Evolutionary conservation across 2,113 vertebrate genomes (phyloP), one percentile per base, ranked within the genome.

Genomic region (Martes martes): DNA sequence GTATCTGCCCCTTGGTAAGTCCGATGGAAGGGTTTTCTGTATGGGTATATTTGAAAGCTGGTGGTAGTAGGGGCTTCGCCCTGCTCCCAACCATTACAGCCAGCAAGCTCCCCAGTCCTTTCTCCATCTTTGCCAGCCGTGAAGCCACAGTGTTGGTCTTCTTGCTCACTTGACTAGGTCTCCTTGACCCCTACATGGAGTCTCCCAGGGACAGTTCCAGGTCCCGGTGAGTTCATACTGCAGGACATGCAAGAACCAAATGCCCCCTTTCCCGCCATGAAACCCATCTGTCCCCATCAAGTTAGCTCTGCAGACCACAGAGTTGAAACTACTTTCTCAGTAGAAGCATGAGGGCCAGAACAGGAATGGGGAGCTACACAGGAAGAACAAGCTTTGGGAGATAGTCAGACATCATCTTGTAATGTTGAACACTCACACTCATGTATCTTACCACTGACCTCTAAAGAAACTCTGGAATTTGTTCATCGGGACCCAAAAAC

Each of bases 31-130:
- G n/a, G 5, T 23, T 93, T 57, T 94, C 78, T 45, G 1, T 2
- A 14, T 0, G 11, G 45, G 45, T 3, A 2, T 16, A 21, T 16
- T 18, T 24, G 26, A 83, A 14, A 8, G 36, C 28, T 33, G 13
- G 16, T n/a, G 50, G 65, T 13, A 69, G n/a, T 45, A 23, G 55
- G 61, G 31, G 1, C 31, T 57, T 81, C n/a, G 69, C 24, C 23
- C 59, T 21, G 24, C 47, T 65, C 55, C 47, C 55, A 14, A 4
- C n/a, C 67, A 9, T 52, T 65, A 73, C 21, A 10, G 3, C 36
- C 88, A 33, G 67, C 11, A 11, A 45, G 14, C 31, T 28, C 79
- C 28, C 16, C 8, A 15, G 16, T 33, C 45, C 47, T 19, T 63
- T 50, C 21, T 50, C 61, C 65, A 5, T n/a, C 31, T 90, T 28